phyloP scores from a whole-genome alignment of 2,888 invertebrate species.

The Margaritifera margaritifera region DNA sequence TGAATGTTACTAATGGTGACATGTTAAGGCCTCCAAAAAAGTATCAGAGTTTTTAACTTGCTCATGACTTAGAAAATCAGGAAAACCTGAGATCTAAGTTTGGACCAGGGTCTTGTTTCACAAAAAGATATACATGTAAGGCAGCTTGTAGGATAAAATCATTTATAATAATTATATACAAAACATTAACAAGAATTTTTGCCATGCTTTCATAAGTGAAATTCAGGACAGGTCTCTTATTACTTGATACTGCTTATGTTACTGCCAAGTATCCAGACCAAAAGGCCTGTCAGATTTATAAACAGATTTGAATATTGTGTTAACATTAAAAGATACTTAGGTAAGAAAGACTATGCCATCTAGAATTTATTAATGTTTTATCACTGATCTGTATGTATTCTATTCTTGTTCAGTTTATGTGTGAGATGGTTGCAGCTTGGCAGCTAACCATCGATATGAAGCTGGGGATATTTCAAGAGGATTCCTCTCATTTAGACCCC shows the following conservation, averaged over 20 bases:
- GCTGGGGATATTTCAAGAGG: slow-evolving; percentile 88
- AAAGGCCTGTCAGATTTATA: not conserved
- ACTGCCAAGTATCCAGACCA: no score
- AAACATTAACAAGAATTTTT: no score
- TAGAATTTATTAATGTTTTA: not conserved
- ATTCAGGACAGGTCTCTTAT: not conserved
- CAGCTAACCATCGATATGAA: slow-evolving; percentile 83
- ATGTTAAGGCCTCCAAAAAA: no score
- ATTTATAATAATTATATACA: no score
- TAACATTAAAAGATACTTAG: not conserved
- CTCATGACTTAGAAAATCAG: no score
- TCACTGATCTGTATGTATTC: not conserved
- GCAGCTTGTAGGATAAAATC: no score
- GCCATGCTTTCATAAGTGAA: not conserved
- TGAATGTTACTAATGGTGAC: no score
- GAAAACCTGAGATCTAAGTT: no score
- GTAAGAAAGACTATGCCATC: not conserved
- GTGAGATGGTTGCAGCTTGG: slow-evolving; percentile 96
- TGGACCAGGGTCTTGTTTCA: no score
- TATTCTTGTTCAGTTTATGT: slow-evolving; percentile 79
- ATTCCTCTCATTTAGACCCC: slow-evolving; percentile 84
- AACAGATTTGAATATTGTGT: not conserved
- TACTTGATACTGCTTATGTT: not conserved
- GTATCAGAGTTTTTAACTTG: no score
- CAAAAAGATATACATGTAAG: no score